These are phyloP conservation scores for Tenthredo mesomela DNA, from an alignment of 2,888 invertebrate genomes.

Conservation along the genomic window DNA sequence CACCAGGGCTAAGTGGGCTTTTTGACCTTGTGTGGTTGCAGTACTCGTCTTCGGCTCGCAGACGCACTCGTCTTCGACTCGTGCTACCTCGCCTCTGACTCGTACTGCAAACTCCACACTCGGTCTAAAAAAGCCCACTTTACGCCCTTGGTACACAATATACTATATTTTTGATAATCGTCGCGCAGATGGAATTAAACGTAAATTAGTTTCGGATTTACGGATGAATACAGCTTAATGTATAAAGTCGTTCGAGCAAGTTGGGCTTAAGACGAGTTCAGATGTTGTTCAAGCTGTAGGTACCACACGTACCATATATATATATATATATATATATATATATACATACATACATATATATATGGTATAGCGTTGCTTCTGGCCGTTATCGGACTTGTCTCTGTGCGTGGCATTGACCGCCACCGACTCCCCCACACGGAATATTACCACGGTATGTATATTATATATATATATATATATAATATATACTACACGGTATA, in stretches of 20 bases:
- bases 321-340: neutral
- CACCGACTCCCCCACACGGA: constrained; percentile 75
- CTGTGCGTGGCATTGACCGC: constrained; percentile 76
- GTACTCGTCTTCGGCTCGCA: no score
- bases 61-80: no score
- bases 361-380: constrained; percentile 36
- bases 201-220: constrained; percentile 1
- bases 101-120: no score
- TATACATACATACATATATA: neutral
- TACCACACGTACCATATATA: constrained; percentile 20
- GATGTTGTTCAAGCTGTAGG: constrained; percentile 22
- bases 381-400: constrained; percentile 49
- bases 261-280: constrained; percentile 41
- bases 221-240: constrained; percentile 15
- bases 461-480: neutral
- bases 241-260: constrained; percentile 38
- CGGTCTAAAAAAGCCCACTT: no score
- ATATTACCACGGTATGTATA: constrained; percentile 60
- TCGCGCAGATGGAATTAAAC: neutral
- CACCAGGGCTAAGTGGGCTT: no score
- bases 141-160: no score
- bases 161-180: neutral
- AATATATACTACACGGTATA: neutral
- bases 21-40: no score
- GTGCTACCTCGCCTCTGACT: no score